Conservation (phyloP, 2,888 invertebrate species). For the Opisthograptis luteolata region DNA sequence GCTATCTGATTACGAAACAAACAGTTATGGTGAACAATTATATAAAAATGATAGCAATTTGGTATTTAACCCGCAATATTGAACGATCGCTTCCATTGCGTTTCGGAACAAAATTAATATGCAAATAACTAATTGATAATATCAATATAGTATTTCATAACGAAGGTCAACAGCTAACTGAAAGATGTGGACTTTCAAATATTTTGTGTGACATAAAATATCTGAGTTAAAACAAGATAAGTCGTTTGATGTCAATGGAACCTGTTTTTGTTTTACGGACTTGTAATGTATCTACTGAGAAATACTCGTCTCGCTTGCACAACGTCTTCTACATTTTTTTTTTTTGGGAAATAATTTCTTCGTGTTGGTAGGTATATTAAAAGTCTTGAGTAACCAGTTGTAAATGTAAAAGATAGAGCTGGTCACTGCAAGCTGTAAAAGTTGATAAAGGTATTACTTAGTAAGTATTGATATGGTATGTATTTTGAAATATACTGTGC, state of each 20-base stretch:
- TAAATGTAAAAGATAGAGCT: conserved; percentile 10
- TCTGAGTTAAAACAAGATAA: conserved; percentile 46
- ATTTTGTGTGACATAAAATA: conserved; percentile 55
- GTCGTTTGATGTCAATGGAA: conserved; percentile 45
- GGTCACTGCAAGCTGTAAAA: conserved; percentile 14
- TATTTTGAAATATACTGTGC: conserved; percentile 13
- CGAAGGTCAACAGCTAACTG: conserved; percentile 55
- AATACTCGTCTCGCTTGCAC: conserved; percentile 34
- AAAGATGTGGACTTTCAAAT: conserved; percentile 68
- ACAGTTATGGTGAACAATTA: no score
- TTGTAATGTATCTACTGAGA: conserved; percentile 31
- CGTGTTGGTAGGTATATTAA: conserved; percentile 12
- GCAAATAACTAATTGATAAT: conserved; percentile 37
- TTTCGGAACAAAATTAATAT: conserved; percentile 26
- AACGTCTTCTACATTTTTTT: conserved; percentile 8
- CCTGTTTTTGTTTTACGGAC: conserved; percentile 45
- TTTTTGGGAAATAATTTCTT: conserved; percentile 9
- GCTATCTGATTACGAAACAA: no score
- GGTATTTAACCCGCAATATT: neutral
- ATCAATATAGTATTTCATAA: conserved; percentile 54
- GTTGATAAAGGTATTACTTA: conserved; percentile 15
- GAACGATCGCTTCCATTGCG: neutral
- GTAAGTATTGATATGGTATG: conserved; percentile 6
- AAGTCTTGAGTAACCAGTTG: conserved; percentile 11
- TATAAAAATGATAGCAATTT: no score